phyloP scores from a whole-genome alignment of 2,888 invertebrate species.

The Hypselothyrea guttata region DNA sequence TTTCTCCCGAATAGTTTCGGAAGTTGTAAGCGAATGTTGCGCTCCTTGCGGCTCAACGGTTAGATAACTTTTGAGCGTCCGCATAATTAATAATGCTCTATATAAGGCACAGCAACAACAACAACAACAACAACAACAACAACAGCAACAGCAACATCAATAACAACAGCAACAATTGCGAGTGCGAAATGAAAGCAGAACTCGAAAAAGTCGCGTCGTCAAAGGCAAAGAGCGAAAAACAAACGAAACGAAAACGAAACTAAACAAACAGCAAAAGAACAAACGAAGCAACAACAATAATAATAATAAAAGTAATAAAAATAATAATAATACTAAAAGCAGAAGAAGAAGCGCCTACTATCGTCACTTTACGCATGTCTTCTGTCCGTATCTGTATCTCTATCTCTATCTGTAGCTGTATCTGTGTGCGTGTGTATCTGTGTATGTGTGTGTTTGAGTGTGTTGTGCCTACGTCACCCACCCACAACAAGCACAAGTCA shows the following conservation, averaged over 20 bases:
- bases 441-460: conserved; percentile 17
- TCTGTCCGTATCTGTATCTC: no score
- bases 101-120: conserved; percentile 42
- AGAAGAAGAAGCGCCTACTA: no score
- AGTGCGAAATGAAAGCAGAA: conserved; percentile 2
- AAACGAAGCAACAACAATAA: no score
- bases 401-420: no score
- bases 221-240: conserved; percentile 31
- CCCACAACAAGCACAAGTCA: no score
- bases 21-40: neutral
- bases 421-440: conserved; percentile 7
- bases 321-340: no score
- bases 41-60: conserved; percentile 64
- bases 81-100: conserved; percentile 70
- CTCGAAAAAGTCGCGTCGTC: conserved; percentile 1
- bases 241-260: conserved; percentile 51
- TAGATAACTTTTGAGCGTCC: conserved; percentile 65
- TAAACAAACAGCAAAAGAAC: conserved; percentile 1
- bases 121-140: conserved; percentile 31
- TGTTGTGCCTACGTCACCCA: conserved; percentile 4
- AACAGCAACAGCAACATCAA: conserved; percentile 32
- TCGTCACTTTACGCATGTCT: no score
- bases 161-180: conserved; percentile 10
- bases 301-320: no score
- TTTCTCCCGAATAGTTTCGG: neutral